Evolutionary conservation across 2,113 vertebrate species (phyloP).

Genomic region (Chlorodrepanis virens): DNA sequence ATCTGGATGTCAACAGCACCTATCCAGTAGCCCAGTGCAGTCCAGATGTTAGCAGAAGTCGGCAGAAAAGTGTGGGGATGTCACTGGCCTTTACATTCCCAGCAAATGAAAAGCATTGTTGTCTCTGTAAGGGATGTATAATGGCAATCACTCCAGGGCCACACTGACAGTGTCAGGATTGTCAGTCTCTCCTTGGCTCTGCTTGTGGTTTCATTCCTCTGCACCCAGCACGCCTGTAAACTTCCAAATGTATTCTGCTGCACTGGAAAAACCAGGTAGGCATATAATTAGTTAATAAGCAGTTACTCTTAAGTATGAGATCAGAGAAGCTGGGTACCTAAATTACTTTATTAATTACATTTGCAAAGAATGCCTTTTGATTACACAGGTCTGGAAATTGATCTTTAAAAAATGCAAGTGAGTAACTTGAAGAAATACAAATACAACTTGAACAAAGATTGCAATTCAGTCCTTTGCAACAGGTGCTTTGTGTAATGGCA

Average conservation of each 20-base stretch:
- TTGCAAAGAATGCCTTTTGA: background rate
- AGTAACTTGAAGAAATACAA: background rate
- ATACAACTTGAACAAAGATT: background rate
- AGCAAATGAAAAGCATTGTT: background rate
- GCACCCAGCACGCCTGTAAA: background rate
- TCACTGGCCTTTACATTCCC: background rate
- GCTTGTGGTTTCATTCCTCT: conserved; percentile 2
- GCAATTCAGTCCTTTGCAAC: background rate
- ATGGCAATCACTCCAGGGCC: background rate
- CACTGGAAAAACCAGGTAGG: conserved; percentile 29
- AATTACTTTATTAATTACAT: background rate
- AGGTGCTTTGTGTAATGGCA: background rate
- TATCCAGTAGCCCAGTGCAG: background rate
- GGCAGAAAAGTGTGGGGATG: background rate
- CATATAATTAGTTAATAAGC: conserved; percentile 2
- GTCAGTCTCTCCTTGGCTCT: background rate
- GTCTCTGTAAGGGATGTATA: background rate
- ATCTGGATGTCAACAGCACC: background rate
- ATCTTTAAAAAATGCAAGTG: background rate
- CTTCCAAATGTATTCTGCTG: background rate
- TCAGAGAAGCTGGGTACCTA: background rate
- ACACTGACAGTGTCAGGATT: background rate
- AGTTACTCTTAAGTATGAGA: background rate
- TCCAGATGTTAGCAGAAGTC: background rate
- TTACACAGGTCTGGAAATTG: background rate